These are phyloP conservation scores for Onthophagus taurus DNA, from an alignment of 1,140 invertebrate genomes.

Conservation along the genomic window DNA sequence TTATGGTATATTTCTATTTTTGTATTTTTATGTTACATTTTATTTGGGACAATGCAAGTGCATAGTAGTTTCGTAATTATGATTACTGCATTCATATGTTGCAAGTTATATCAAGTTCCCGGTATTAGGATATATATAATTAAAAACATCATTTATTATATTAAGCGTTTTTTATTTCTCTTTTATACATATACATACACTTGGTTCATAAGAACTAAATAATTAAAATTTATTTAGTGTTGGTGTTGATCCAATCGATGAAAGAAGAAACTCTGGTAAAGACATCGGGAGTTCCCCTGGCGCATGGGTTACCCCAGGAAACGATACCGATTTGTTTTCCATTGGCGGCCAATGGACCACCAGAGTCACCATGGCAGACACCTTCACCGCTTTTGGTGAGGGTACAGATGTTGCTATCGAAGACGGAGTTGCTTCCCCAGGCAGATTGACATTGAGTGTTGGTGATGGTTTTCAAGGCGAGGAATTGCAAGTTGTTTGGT, in stretches of 20 bases:
- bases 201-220: no score
- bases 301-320: slow-evolving; percentile 43
- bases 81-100: no score
- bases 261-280: slow-evolving; percentile 36
- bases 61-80: no score
- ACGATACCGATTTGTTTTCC: slow-evolving; percentile 37
- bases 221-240: no score
- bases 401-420: slow-evolving; percentile 45
- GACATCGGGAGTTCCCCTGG: slow-evolving; percentile 40
- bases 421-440: background rate
- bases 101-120: no score
- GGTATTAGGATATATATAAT: no score
- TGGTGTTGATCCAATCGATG: slow-evolving; percentile 29
- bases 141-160: no score
- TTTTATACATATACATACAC: no score
- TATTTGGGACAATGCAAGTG: no score
- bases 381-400: slow-evolving; percentile 48
- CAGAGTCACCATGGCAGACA: slow-evolving; percentile 51
- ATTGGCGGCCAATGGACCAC: slow-evolving; percentile 41
- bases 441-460: slow-evolving; percentile 30
- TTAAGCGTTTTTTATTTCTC: no score
- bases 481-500: slow-evolving; percentile 37
- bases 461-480: slow-evolving; percentile 36
- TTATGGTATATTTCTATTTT: no score
- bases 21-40: no score